These are phyloP conservation scores for Parnassius apollo DNA, from an alignment of 2,888 invertebrate species.

Conservation along the genomic window DNA sequence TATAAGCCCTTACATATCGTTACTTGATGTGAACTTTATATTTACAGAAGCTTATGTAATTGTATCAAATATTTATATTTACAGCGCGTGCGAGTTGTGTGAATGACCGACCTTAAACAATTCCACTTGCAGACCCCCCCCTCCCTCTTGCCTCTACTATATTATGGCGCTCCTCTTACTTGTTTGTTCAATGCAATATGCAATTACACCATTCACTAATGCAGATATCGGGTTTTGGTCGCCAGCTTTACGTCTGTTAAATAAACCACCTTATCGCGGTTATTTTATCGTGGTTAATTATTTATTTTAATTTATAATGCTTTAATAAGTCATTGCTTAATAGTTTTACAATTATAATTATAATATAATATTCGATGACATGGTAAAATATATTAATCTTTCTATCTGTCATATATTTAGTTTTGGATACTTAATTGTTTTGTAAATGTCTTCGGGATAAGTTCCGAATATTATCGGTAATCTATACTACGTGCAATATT, in stretches of 20 bases:
- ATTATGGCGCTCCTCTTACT: conserved; percentile 26
- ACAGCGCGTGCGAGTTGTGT: conserved; percentile 35
- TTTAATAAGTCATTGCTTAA: no score
- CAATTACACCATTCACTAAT: conserved; percentile 14
- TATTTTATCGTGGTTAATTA: not conserved
- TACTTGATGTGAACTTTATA: no score
- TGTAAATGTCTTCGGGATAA: no score
- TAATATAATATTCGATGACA: no score
- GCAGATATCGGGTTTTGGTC: not conserved
- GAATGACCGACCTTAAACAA: conserved; percentile 48
- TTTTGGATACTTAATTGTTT: no score
- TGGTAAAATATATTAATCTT: no score
- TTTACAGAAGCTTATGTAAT: conserved; percentile 15
- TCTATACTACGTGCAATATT: no score
- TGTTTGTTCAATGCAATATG: conserved; percentile 18
- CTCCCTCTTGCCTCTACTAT: not conserved
- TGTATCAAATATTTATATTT: conserved; percentile 27
- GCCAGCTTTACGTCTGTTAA: not conserved
- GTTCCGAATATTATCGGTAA: no score
- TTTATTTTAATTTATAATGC: not conserved
- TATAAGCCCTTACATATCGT: no score
- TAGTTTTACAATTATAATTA: no score
- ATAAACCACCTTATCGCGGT: conserved; percentile 3
- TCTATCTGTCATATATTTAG: no score
- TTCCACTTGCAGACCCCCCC: conserved; percentile 33